Evolutionary conservation across 2,113 vertebrate species (phyloP), one percentile per base, ranked within the genome.

Genomic region (Emberiza fucata): DNA sequence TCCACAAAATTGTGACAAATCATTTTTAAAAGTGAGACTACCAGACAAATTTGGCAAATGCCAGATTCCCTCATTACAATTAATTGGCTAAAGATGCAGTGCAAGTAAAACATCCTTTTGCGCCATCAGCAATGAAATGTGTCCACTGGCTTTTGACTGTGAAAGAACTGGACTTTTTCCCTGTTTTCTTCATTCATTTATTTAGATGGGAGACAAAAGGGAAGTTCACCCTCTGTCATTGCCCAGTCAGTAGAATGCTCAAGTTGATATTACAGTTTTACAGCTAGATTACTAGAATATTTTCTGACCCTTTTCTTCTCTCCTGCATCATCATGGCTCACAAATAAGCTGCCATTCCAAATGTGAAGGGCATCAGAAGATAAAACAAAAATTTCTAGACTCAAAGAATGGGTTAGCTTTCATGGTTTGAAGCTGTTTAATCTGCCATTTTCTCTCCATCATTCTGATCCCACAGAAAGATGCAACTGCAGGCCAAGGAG

Each of bases 321-420:
- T 39, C 2, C 2, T 4, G 1, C 1, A 13, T 7, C 12, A 2
- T 5, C 5, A 8, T 17, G 8, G 10, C 19, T 64, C 11, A 19
- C 29, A 33, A 53, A 10, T 33, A 45, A 78, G 20, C 7, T 45
- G 3, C 3, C 9, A 39, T 75, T 83, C 19, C 22, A 60, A 42
- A 4, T 27, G 10, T 17, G 35, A 70, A 92, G 51, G 14, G 22
- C 24, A 31, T 2, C 1, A 0, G 0, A 39, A 59, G 5, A 27
- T 0, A 59, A 61, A 88, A 8, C 5, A 65, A 86, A 86, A 39
- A 44, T 12, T 4, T 72, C 15, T 39, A 20, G 7, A 33, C 6
- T 56, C 5, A 28, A 18, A 37, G 23, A 86, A 86, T 9, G 21
- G 22, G 20, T 80, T 87, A 85, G 75, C 2, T 64, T 33, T 24